Evolutionary conservation across 2,888 invertebrate species (phyloP).

Genomic region (Marronus borbonicus): DNA sequence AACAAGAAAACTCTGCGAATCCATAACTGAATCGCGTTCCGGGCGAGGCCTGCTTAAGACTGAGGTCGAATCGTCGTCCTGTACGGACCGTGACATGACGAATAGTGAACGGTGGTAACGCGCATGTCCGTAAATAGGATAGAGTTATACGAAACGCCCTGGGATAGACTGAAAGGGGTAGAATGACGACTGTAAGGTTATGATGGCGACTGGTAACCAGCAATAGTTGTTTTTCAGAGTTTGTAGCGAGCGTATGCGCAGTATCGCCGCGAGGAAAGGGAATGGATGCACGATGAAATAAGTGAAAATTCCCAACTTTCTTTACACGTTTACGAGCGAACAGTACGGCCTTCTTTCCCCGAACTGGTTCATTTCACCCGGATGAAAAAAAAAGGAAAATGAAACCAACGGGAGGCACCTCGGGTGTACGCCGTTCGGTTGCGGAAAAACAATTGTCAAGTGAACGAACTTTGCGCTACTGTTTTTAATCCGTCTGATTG

Average conservation of each 20-base stretch:
- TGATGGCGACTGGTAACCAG: constrained; percentile 49
- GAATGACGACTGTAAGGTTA: constrained; percentile 39
- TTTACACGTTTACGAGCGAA: constrained; percentile 34
- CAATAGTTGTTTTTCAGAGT: constrained; percentile 36
- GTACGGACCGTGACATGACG: constrained; percentile 38
- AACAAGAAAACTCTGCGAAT: constrained; percentile 49
- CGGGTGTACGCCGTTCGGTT: constrained; percentile 20
- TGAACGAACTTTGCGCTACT: constrained; percentile 29
- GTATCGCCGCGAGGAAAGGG: constrained; percentile 27
- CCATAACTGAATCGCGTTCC: constrained; percentile 12
- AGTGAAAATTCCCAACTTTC: constrained; percentile 45
- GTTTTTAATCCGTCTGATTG: constrained; percentile 15
- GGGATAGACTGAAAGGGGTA: constrained; percentile 7
- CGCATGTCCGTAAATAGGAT: constrained; percentile 24
- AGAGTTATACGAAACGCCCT: constrained; percentile 3
- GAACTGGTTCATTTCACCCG: constrained; percentile 39
- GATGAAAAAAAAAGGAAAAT: constrained; percentile 19
- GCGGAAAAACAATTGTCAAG: constrained; percentile 35
- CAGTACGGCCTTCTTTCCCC: constrained; percentile 36
- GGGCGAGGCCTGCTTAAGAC: constrained; percentile 51
- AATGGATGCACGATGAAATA: constrained; percentile 31
- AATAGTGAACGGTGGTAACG: constrained; percentile 6
- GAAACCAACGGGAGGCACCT: constrained; percentile 19
- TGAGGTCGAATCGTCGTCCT: constrained; percentile 46
- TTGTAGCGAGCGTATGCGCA: constrained; percentile 17